Conservation (phyloP, 2,888 invertebrate species). For the Cancer borealis region DNA sequence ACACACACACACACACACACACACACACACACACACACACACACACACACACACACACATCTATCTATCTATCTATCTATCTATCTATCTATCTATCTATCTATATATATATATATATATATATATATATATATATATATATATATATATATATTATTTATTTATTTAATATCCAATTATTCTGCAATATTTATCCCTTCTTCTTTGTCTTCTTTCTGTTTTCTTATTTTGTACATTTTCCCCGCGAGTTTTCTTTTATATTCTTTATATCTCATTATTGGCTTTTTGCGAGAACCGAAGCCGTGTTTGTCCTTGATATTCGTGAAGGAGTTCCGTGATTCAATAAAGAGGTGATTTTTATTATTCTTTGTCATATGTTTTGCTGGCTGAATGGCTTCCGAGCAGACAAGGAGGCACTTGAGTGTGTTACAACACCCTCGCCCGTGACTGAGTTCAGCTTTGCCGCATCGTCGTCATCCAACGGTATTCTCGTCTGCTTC, state of each 20-base stretch:
- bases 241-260: neutral
- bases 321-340: neutral
- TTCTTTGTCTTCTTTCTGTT: neutral
- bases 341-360: neutral
- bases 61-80: no score
- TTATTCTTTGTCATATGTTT: neutral
- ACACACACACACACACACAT: conserved; percentile 1
- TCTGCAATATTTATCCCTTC: neutral
- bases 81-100: no score
- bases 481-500: neutral
- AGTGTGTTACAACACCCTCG: neutral
- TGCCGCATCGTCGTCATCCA: neutral
- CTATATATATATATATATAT: no score
- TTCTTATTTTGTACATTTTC: neutral
- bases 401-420: neutral
- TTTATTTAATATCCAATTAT: neutral
- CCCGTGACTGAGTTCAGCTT: neutral
- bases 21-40: neutral
- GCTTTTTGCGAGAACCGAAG: neutral
- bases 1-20: conserved; percentile 20
- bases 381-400: neutral
- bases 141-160: no score
- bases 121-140: no score
- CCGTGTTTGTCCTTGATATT: neutral
- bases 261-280: neutral